phyloP scores from a whole-genome alignment of 2,113 vertebrate species.

The Australoheros scitulus region DNA sequence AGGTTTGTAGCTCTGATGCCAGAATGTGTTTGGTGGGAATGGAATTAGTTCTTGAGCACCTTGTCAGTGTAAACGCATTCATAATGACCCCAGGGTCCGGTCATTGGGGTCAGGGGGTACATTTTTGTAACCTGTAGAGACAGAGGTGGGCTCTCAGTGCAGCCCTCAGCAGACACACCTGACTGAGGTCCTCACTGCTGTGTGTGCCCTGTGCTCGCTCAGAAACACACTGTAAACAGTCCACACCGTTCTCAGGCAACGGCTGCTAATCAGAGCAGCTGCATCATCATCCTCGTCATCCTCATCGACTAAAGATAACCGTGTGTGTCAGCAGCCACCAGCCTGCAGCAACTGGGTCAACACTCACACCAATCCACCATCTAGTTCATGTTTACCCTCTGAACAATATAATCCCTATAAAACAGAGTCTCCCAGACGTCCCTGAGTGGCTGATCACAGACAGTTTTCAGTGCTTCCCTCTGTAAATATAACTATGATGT shows the following conservation, averaged over 20 bases:
- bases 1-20: neutral
- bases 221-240: slow-evolving; percentile 30
- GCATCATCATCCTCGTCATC: slow-evolving; percentile 5
- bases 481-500: neutral
- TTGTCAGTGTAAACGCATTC: neutral
- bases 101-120: neutral
- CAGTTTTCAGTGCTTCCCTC: neutral
- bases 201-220: too few relatives aligned
- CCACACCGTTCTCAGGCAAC: slow-evolving; percentile 28
- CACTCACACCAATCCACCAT: neutral
- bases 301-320: slow-evolving; percentile 50
- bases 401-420: neutral
- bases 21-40: too few relatives aligned
- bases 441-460: neutral
- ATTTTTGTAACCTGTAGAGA: neutral
- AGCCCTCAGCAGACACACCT: neutral
- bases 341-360: slow-evolving; percentile 19
- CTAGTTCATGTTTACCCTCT: neutral
- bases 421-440: neutral
- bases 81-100: neutral
- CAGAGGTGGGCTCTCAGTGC: neutral
- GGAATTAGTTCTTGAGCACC: neutral
- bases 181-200: neutral
- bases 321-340: neutral
- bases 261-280: slow-evolving; percentile 34